These are phyloP conservation scores for Hololepta plana DNA, from an alignment of 2,888 invertebrate genomes.

Conservation along the genomic window DNA sequence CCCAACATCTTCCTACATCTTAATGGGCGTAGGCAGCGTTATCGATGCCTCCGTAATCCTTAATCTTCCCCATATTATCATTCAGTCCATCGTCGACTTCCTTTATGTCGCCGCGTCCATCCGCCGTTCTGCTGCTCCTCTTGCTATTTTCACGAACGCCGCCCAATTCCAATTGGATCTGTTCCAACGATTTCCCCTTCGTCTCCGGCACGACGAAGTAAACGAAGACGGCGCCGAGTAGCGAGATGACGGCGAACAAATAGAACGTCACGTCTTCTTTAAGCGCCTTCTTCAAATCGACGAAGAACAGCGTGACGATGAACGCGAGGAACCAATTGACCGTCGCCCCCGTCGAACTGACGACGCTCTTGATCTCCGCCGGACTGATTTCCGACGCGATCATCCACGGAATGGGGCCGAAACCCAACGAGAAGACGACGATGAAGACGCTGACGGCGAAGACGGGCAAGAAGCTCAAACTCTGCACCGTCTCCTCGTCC, in stretches of 20 bases:
- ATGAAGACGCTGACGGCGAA: conserved; percentile 58
- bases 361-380: conserved; percentile 57
- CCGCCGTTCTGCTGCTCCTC: too few species aligned
- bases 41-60: too few species aligned
- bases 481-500: conserved; percentile 27
- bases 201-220: conserved; percentile 48
- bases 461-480: conserved; percentile 58
- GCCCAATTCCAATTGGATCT: conserved; percentile 38
- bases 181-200: conserved; percentile 50
- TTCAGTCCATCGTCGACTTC: too few species aligned
- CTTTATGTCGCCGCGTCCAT: too few species aligned
- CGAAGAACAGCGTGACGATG: conserved; percentile 57
- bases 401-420: conserved; percentile 80
- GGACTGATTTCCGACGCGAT: conserved; percentile 70
- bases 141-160: too few species aligned
- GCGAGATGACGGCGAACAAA: conserved; percentile 50
- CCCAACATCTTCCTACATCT: too few species aligned
- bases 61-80: too few species aligned
- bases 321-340: conserved; percentile 72
- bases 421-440: conserved; percentile 63
- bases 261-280: conserved; percentile 52
- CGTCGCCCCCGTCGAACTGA: conserved; percentile 60
- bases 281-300: conserved; percentile 33
- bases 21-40: too few species aligned
- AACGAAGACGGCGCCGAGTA: conserved; percentile 46